Conservation (phyloP, 1,140 invertebrate genomes). For the Brachionus calyciflorus region DNA sequence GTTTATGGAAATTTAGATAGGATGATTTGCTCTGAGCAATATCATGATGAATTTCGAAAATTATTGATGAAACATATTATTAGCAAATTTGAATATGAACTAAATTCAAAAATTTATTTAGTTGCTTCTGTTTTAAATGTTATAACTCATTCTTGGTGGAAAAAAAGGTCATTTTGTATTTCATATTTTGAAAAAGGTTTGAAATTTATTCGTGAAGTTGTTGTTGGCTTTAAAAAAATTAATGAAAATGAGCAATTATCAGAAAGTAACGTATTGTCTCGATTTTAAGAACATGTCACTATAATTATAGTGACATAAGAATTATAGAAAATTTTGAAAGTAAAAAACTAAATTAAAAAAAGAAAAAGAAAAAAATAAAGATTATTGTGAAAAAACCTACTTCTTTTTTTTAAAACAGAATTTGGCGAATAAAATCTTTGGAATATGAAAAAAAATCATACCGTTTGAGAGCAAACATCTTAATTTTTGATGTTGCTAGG, state of each 20-base stretch:
- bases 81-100: constrained; percentile 2
- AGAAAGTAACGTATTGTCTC: not conserved
- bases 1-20: constrained; percentile 14
- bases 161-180: not conserved
- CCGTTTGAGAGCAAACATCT: too few species aligned
- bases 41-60: not conserved
- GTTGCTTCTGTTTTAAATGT: not conserved
- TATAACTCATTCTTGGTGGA: not conserved
- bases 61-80: not conserved
- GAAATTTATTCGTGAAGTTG: not conserved
- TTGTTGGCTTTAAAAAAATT: not conserved
- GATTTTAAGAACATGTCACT: too few species aligned
- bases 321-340: too few species aligned
- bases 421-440: too few species aligned
- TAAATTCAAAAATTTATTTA: constrained; percentile 3
- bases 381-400: too few species aligned
- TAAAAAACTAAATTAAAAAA: too few species aligned
- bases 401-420: too few species aligned
- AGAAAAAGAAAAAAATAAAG: too few species aligned
- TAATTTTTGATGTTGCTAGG: too few species aligned
- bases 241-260: not conserved
- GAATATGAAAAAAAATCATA: too few species aligned
- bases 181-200: not conserved
- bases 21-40: not conserved
- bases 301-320: too few species aligned